Evolutionary conservation across 2,888 invertebrate species (phyloP), one percentile per base, ranked within the genome.

Genomic region (Sinhomidia bicolor): DNA sequence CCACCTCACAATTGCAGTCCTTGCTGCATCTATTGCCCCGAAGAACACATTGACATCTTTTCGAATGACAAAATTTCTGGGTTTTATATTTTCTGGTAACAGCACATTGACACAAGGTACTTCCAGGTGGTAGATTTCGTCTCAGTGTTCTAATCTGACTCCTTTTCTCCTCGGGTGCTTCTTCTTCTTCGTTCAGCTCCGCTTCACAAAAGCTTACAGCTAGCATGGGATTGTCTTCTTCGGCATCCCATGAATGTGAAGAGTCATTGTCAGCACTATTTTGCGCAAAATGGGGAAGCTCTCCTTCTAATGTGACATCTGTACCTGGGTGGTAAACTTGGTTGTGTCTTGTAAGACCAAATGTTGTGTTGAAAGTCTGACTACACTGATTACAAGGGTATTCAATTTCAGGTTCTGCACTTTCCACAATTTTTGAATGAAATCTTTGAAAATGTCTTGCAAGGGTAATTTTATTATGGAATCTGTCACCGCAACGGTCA

Each of bases 281-380:
- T 12, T 65, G 1, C 9, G 17, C 9, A 6, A 47, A 2, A 12
- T 51, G 6, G 29, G 20, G 9, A 0, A 2, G 36, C 7, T 51
- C 57, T 20, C 4, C 0, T 41, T 78, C 47, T 7, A 81, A 10
- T 10, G 88, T 14, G 4, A 68, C 23, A n/a, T 41, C 17, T n/a
- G 51, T 20, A 4, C 32, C 20, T 0, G 88, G 88, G 29, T 84
- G 83, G n/a, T 79, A 84, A 20, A 84, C 36, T 4, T 17, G n/a
- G 0, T 51, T 23, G 17, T 88, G 84, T 47, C 84, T 23, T 14
- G 32, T 68, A 10, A 88, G 74, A 0, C 84, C 88, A 54, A 88
- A 79, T 7, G 83, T 83, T 23, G 88, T 79, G n/a, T 71, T 88
- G 36, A 84, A 88, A 0, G 84, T 84, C 17, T 88, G 83, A 29